Evolutionary conservation across 2,113 vertebrate species (phyloP).

Genomic region (Oophaga pumilio): DNA sequence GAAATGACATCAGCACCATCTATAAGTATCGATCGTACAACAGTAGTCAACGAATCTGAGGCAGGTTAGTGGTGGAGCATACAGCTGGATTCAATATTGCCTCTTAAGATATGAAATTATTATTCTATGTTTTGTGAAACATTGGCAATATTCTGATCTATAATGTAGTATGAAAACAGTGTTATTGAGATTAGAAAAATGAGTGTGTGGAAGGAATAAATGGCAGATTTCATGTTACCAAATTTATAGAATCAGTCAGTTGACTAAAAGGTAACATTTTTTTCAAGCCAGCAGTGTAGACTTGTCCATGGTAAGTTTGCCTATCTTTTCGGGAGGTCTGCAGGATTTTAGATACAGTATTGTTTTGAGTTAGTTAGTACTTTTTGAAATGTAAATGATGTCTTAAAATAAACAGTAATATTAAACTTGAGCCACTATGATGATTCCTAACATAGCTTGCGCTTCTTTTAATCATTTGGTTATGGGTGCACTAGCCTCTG

Average conservation of each 20-base stretch:
- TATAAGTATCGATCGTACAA: constrained; percentile 70
- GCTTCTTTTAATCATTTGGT: constrained; percentile 51
- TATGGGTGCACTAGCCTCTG: constrained; percentile 33
- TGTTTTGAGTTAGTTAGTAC: constrained; percentile 53
- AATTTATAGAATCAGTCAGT: constrained; percentile 28
- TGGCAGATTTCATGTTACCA: constrained; percentile 37
- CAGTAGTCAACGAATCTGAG: constrained; percentile 76
- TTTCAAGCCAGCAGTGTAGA: constrained; percentile 45
- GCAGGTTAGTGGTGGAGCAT: constrained; percentile 76
- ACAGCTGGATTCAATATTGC: constrained; percentile 57
- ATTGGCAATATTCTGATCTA: constrained; percentile 37
- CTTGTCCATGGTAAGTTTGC: constrained; percentile 51
- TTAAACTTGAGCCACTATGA: constrained; percentile 52
- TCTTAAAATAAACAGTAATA: constrained; percentile 57
- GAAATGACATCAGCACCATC: constrained; percentile 70
- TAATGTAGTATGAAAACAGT: constrained; percentile 47
- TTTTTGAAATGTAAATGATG: constrained; percentile 56
- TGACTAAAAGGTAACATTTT: constrained; percentile 11
- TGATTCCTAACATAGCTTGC: constrained; percentile 59
- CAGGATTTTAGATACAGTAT: constrained; percentile 52
- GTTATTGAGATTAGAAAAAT: constrained; percentile 37
- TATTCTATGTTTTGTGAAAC: constrained; percentile 61
- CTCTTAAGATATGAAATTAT: constrained; percentile 57
- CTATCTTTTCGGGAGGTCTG: constrained; percentile 39
- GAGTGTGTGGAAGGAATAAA: constrained; percentile 26